Conservation (phyloP, 1,140 invertebrate genomes). For the Diuraphis noxia region DNA sequence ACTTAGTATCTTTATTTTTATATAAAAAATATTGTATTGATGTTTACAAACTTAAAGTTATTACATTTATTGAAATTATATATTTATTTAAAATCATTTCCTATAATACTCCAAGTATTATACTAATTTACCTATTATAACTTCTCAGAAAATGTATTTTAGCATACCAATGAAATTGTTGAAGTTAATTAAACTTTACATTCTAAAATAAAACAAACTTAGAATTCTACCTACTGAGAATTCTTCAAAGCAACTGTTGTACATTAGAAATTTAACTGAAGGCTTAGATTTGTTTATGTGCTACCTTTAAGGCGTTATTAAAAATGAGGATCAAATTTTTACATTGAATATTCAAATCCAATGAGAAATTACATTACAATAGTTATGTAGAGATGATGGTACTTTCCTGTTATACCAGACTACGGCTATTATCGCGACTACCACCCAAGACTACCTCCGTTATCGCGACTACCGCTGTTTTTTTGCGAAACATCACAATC, state of each 20-base stretch:
- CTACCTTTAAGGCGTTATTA: not conserved
- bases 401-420: too few relatives aligned
- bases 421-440: too few relatives aligned
- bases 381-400: too few relatives aligned
- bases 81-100: not conserved
- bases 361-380: not conserved
- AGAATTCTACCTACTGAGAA: not conserved
- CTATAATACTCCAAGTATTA: not conserved
- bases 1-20: not conserved
- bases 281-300: not conserved
- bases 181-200: not conserved
- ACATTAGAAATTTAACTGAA: not conserved
- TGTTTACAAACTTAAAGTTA: not conserved
- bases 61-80: not conserved
- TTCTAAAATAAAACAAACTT: not conserved
- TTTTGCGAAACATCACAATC: too few relatives aligned
- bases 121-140: not conserved
- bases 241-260: not conserved
- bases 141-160: not conserved
- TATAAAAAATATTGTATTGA: not conserved
- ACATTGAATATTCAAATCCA: not conserved
- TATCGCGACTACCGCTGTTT: too few relatives aligned
- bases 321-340: not conserved
- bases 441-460: too few relatives aligned
- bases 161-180: not conserved